Conservation (phyloP, 2,797 vertebrate genomes). For the Amblyraja radiata region DNA sequence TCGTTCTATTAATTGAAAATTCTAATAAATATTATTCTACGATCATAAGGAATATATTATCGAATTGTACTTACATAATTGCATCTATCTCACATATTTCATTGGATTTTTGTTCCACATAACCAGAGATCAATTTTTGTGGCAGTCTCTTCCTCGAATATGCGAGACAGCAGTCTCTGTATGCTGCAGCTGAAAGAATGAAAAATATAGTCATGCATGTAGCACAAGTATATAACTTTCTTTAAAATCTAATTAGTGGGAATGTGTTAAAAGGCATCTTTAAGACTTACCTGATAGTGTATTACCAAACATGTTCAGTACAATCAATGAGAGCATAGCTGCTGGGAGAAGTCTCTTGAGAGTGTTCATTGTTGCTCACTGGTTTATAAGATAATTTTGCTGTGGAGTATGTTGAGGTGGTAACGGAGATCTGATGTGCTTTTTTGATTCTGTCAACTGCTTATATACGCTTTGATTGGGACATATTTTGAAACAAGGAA, state of each 20-base stretch:
- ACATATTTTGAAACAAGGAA: neutral
- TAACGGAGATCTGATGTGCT: neutral
- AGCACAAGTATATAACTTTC: neutral
- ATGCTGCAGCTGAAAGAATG: conserved; percentile 51
- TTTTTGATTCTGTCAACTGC: neutral
- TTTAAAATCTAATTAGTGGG: neutral
- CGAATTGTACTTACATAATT: conserved; percentile 53
- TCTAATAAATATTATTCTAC: neutral
- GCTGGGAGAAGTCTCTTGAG: neutral
- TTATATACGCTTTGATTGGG: neutral
- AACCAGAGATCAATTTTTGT: conserved; percentile 44
- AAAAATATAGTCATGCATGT: neutral
- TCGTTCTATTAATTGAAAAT: neutral
- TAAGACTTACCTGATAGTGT: neutral
- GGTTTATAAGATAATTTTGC: neutral
- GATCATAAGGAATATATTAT: neutral
- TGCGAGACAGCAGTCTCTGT: conserved; percentile 58
- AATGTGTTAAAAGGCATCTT: neutral
- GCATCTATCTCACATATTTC: conserved; percentile 60
- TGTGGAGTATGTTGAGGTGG: too few relatives aligned
- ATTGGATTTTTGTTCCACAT: conserved; percentile 49
- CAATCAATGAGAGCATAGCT: neutral
- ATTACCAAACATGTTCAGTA: neutral
- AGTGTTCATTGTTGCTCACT: neutral
- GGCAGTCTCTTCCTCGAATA: conserved; percentile 45